Base-by-base conservation (phyloP, 2,888 invertebrate genomes). In the Cheilosia vulpina region DNA sequence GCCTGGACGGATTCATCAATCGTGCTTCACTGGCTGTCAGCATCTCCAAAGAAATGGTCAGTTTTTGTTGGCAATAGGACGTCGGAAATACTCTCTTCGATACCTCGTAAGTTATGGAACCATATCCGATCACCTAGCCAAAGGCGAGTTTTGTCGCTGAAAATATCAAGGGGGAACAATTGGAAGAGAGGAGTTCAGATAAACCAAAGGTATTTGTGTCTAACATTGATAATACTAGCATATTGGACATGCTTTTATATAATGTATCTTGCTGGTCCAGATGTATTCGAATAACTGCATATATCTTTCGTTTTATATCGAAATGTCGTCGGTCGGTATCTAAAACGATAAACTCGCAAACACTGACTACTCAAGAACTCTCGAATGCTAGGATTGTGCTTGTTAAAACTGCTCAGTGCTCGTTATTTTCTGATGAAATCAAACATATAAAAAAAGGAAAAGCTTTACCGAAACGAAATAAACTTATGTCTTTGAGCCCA, bases 21-120 rank as follows among this genome's bases (percentile, higher is more conserved):
- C 2, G 53, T 66, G 7, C 43, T 53, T 3, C 69, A 57, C 31
- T 69, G 57, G 66, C 41, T 66, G 24, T 43, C 66, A n/a, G 53
- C 66, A 13, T 17, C 50, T n/a, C 60, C 71, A 1, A 58, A 71
- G 5, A 41, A 31, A 24, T 60, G 41, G 52, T 71, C 41, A 27
- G 60, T 60, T 0, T 69, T 69, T 17, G 31, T 69, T 31, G 50
- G 58, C 21, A 69, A 69, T 13, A 31, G 38, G 9, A 71, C 41
- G 7, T 71, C 71, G 3, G 50, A 71, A 41, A 60, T 71, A 38
- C 58, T 50, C 15, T 38, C 50, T 7, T 11, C 58, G 19, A 60
- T 71, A 31, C 38, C 58, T 13, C 11, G 9, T 6, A 45, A n/a
- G n/a, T n/a, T n/a, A n/a, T n/a, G n/a, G n/a, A n/a, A n/a, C n/a